A percentile compares a stretch with the other conserved stretches of the same genome.
Conservation (phyloP, 2,797 vertebrate genomes). For the Ambastaia sidthimunki region DNA sequence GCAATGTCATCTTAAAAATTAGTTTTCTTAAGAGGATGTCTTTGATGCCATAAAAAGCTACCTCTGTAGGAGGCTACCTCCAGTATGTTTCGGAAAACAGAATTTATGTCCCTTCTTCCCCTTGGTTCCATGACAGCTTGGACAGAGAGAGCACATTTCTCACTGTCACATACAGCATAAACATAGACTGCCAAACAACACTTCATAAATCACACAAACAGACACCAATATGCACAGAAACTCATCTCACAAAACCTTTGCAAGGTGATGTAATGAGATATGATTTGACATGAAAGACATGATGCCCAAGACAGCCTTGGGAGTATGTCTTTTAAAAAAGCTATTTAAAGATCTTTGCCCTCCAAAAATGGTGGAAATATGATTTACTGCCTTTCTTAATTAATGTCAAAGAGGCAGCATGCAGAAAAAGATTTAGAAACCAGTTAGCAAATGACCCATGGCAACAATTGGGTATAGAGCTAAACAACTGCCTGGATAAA, state of each 20-base stretch:
- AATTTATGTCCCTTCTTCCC: not conserved
- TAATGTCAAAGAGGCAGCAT: constrained; percentile 56
- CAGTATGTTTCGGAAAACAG: not conserved
- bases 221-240: not conserved
- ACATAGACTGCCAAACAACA: constrained; percentile 22
- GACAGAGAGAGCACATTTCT: constrained; percentile 4
- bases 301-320: constrained; percentile 3
- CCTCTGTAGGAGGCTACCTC: too few species aligned
- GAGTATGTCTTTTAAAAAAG: constrained; percentile 47
- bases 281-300: constrained; percentile 31
- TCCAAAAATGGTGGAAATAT: constrained; percentile 61
- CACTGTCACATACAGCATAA: constrained; percentile 4
- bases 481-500: constrained; percentile 45
- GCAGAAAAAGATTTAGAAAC: constrained; percentile 50
- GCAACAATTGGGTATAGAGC: constrained; percentile 34
- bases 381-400: constrained; percentile 66
- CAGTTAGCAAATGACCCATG: constrained; percentile 52
- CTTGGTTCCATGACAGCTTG: not conserved
- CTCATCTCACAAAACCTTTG: constrained; percentile 8
- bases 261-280: constrained; percentile 24
- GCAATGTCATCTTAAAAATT: too few species aligned
- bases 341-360: constrained; percentile 66
- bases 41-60: too few species aligned
- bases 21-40: too few species aligned
- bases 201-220: constrained; percentile 29